These are phyloP conservation scores for Triops longicaudatus DNA, from an alignment of 1,140 invertebrate species.

Conservation along the genomic window DNA sequence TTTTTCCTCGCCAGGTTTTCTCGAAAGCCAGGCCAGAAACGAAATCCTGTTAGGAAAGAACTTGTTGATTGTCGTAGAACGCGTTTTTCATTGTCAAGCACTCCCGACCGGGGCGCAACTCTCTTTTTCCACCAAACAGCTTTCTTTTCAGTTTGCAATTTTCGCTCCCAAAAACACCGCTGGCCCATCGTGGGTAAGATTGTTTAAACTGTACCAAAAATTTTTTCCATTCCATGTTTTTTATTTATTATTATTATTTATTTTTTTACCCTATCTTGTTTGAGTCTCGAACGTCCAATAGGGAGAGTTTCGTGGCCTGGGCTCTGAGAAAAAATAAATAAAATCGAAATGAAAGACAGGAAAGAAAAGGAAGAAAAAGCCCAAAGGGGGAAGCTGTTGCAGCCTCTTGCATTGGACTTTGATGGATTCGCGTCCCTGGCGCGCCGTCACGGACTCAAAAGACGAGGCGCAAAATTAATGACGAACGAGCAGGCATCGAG, in stretches of 20 bases:
- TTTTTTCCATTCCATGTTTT: too few species aligned
- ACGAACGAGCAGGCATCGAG: conserved; percentile 26
- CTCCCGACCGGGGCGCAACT: neutral
- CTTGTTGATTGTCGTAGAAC: conserved; percentile 15
- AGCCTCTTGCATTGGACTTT: conserved; percentile 22
- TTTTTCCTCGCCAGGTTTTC: conserved; percentile 11
- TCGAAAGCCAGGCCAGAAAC: neutral
- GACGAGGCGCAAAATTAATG: conserved; percentile 28
- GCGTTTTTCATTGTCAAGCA: conserved; percentile 2
- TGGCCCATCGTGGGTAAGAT: too few species aligned
- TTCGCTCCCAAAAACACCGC: too few species aligned
- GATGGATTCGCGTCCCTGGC: conserved; percentile 28
- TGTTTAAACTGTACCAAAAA: too few species aligned
- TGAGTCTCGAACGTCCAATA: neutral
- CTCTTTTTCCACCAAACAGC: neutral
- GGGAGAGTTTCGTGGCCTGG: conserved; percentile 12
- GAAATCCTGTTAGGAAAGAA: conserved; percentile 5
- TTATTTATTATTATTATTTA: too few species aligned
- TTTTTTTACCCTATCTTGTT: neutral
- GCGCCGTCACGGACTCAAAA: conserved; percentile 29
- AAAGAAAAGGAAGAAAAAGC: neutral
- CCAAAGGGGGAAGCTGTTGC: conserved; percentile 20
- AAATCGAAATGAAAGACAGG: conserved; percentile 2
- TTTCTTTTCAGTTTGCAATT: too few species aligned
- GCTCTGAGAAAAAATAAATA: conserved; percentile 1